These are phyloP conservation scores for Jordanella pulchra DNA, from an alignment of 2,797 vertebrate genomes.

Conservation along the genomic window DNA sequence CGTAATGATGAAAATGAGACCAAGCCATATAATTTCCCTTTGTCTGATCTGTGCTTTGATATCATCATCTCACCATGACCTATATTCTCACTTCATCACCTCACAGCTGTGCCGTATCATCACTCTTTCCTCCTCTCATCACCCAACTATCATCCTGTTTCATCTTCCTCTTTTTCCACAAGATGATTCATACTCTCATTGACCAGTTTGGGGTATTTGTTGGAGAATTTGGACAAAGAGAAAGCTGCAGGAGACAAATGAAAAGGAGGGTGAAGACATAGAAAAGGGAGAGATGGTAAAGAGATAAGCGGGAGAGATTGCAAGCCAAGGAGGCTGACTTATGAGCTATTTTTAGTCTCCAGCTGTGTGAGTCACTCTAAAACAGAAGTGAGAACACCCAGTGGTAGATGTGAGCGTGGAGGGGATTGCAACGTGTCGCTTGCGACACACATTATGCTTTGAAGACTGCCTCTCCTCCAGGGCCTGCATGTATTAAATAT, in stretches of 20 bases:
- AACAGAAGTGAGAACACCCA: conserved; percentile 51
- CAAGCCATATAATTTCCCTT: conserved; percentile 56
- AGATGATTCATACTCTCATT: conserved; percentile 64
- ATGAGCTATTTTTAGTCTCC: conserved; percentile 74
- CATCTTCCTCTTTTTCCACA: conserved; percentile 27
- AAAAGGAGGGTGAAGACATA: conserved; percentile 30
- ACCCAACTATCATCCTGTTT: background rate
- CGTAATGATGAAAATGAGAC: conserved; percentile 52
- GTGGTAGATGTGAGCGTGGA: conserved; percentile 24
- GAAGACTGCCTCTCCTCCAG: conserved; percentile 35
- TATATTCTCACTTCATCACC: conserved; percentile 61
- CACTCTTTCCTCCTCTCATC: conserved; percentile 3
- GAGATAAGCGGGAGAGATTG: conserved; percentile 58
- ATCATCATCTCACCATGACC: conserved; percentile 65
- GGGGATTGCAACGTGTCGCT: conserved; percentile 28
- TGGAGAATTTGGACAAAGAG: conserved; percentile 29
- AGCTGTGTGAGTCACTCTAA: conserved; percentile 76
- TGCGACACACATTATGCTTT: conserved; percentile 48
- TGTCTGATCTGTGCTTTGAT: conserved; percentile 67
- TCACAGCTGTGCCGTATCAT: conserved; percentile 67
- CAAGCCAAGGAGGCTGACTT: conserved; percentile 62
- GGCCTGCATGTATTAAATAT: conserved; percentile 47
- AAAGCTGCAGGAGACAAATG: conserved; percentile 26
- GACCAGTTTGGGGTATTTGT: conserved; percentile 59
- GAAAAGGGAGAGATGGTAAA: conserved; percentile 27